Conservation (phyloP, 2,113 vertebrate species). For the Esox niger region DNA sequence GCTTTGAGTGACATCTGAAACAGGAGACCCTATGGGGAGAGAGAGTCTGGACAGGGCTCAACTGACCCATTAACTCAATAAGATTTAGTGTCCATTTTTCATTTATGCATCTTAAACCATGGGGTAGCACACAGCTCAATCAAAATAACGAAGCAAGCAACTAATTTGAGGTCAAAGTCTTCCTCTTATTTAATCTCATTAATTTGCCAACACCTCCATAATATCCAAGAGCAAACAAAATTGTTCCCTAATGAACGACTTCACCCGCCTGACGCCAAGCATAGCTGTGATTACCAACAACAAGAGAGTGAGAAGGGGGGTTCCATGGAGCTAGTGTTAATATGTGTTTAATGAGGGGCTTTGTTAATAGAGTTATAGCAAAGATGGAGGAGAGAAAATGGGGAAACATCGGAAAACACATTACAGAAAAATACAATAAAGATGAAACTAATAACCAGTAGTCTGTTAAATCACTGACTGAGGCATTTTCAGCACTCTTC, state of each 20-base stretch:
- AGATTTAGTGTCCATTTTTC: constrained; percentile 64
- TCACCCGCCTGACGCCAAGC: constrained; percentile 23
- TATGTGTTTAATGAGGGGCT: constrained; percentile 34
- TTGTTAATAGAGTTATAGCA: constrained; percentile 35
- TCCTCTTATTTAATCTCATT: constrained; percentile 40
- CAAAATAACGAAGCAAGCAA: constrained; percentile 44
- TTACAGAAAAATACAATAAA: constrained; percentile 44
- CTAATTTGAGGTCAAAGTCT: constrained; percentile 49
- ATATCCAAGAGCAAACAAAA: constrained; percentile 47
- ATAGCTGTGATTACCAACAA: constrained; percentile 27
- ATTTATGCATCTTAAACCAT: constrained; percentile 43
- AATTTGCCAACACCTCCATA: constrained; percentile 48
- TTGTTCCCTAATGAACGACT: constrained; percentile 49
- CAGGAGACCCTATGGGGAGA: constrained; percentile 70
- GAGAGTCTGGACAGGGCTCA: constrained; percentile 73
- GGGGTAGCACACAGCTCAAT: constrained; percentile 41
- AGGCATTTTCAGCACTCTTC: constrained; percentile 40
- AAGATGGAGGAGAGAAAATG: constrained; percentile 11
- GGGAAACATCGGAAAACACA: constrained; percentile 40
- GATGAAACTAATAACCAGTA: constrained; percentile 31
- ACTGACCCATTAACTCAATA: constrained; percentile 74
- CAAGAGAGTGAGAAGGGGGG: constrained; percentile 1
- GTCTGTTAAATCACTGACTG: constrained; percentile 30
- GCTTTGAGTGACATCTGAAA: constrained; percentile 77
- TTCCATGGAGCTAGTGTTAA: constrained; percentile 22